These are phyloP conservation scores for Tenualosa thibaudeaui DNA, from an alignment of 2,797 vertebrate species.

Conservation along the genomic window DNA sequence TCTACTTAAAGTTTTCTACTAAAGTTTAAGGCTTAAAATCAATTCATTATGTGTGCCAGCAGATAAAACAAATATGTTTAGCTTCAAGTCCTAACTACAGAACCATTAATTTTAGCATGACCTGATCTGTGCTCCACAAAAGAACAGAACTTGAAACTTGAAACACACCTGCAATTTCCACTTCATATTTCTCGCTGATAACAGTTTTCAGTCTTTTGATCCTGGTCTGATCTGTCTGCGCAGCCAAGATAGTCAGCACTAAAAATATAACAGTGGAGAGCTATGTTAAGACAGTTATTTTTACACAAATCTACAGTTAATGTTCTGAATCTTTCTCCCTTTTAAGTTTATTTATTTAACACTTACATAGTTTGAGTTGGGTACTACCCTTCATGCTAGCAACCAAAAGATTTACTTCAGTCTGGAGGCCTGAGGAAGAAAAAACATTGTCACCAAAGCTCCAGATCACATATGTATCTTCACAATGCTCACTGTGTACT, in stretches of 20 bases:
- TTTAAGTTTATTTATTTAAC: background rate
- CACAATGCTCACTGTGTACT: background rate
- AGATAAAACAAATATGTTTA: too few relatives aligned
- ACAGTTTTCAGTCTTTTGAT: conserved; percentile 31
- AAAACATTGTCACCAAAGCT: background rate
- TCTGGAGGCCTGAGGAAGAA: conserved; percentile 30
- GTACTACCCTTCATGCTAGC: conserved; percentile 21
- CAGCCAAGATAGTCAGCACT: conserved; percentile 35
- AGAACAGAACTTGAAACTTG: background rate
- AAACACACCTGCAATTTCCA: background rate
- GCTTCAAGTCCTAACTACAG: too few relatives aligned
- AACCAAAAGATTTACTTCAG: conserved; percentile 14
- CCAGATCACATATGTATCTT: background rate
- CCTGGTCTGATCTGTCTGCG: conserved; percentile 31
- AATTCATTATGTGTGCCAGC: too few relatives aligned
- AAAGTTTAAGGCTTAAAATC: too few relatives aligned
- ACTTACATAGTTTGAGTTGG: conserved; percentile 30
- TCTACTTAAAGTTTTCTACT: too few relatives aligned
- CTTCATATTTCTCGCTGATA: background rate
- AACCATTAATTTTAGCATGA: background rate
- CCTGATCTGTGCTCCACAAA: background rate
- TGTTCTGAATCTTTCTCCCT: background rate
- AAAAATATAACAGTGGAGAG: background rate
- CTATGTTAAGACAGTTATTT: background rate
- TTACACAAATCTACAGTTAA: background rate